Conservation (phyloP, 30 jellyfish, hydroid and myxozoan species). For the Hydractinia echinata region DNA sequence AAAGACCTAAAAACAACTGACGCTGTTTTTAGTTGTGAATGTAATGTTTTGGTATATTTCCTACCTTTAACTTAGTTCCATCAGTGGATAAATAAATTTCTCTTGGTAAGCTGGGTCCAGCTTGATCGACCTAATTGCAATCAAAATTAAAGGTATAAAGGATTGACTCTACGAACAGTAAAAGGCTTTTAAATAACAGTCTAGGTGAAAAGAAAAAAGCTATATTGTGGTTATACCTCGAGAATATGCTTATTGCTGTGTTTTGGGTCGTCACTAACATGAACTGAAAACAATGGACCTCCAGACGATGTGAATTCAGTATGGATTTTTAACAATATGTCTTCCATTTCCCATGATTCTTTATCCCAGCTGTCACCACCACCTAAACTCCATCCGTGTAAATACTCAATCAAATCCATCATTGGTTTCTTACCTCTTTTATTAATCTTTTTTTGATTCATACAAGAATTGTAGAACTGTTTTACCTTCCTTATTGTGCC, state of each 20-base stretch:
- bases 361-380: conserved; percentile 54
- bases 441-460: conserved; percentile 62
- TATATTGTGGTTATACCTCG: conserved; percentile 50
- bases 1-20: too few relatives aligned
- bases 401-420: conserved; percentile 56
- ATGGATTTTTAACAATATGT: conserved; percentile 52
- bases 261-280: conserved; percentile 94
- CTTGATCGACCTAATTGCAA: conserved; percentile 80
- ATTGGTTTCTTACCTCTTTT: conserved; percentile 65
- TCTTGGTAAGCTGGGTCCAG: conserved; percentile 97
- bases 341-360: conserved; percentile 56
- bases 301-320: conserved; percentile 93
- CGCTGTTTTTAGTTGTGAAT: too few relatives aligned
- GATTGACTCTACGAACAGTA: too few relatives aligned
- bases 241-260: conserved; percentile 82
- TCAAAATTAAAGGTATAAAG: neutral
- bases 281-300: conserved; percentile 93
- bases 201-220: too few relatives aligned
- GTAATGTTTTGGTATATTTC: neutral
- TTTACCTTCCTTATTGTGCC: conserved; percentile 63
- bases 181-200: neutral
- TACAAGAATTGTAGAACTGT: conserved; percentile 73
- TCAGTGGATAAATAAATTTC: conserved; percentile 53
- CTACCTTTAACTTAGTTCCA: conserved; percentile 65
- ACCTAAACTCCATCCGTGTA: conserved; percentile 89